phyloP scores from a whole-genome alignment of 2,113 vertebrate genomes.

The Hippocampus mohnikei region DNA sequence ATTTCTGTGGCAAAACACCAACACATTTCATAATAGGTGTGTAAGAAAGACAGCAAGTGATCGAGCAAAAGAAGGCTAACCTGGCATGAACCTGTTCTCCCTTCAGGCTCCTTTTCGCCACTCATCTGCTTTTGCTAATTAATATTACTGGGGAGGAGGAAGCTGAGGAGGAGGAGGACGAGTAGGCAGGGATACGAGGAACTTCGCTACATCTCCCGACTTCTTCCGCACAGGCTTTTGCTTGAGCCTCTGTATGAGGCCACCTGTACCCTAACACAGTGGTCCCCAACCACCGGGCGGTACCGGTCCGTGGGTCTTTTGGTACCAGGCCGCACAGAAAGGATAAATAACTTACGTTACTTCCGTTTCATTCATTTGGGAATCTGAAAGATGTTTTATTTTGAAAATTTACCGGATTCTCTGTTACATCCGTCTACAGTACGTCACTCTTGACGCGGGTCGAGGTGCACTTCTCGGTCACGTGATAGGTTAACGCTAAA shows the following conservation, averaged over 20 bases:
- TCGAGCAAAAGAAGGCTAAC: constrained; percentile 37
- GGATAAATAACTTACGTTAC: too few species aligned
- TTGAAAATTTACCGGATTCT: too few species aligned
- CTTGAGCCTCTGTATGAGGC: constrained; percentile 34
- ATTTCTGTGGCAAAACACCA: not conserved
- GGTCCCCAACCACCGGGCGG: too few species aligned
- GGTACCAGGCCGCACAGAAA: too few species aligned
- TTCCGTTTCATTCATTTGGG: too few species aligned
- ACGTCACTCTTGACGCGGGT: too few species aligned
- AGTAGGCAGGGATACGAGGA: constrained; percentile 20
- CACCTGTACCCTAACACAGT: constrained; percentile 17
- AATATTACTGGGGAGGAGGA: constrained; percentile 69
- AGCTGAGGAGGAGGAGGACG: constrained; percentile 18
- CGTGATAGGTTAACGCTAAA: too few species aligned
- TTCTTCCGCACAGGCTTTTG: constrained; percentile 26
- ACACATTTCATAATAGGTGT: not conserved
- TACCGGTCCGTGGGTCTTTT: too few species aligned
- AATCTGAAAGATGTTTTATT: too few species aligned
- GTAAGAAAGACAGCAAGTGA: not conserved
- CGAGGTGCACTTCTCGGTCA: too few species aligned
- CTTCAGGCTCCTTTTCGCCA: constrained; percentile 62
- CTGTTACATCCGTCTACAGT: too few species aligned
- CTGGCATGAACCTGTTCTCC: constrained; percentile 66
- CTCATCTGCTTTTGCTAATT: constrained; percentile 72
- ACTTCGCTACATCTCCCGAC: constrained; percentile 32